These are phyloP conservation scores for Apocheima hispidaria DNA, from an alignment of 2,888 invertebrate species.

Conservation along the genomic window DNA sequence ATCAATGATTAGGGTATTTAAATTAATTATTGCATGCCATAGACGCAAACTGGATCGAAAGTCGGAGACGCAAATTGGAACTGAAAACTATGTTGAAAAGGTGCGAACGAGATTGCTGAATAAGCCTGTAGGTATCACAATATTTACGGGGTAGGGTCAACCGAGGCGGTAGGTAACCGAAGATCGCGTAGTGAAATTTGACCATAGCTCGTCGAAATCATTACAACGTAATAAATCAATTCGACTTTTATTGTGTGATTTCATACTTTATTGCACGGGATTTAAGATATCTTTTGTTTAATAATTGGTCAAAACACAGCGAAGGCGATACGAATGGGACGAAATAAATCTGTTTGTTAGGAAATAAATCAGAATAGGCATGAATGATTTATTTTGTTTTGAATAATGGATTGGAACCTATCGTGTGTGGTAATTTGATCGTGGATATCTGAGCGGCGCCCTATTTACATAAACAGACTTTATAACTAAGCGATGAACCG, in stretches of 20 bases:
- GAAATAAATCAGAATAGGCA: constrained; percentile 10
- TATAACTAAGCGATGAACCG: too few relatives aligned
- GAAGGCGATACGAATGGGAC: not conserved
- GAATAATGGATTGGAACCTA: constrained; percentile 1
- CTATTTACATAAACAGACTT: too few relatives aligned
- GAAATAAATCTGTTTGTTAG: constrained; percentile 9
- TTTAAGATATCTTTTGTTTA: constrained; percentile 17
- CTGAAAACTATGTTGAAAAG: too few relatives aligned
- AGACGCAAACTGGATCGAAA: too few relatives aligned
- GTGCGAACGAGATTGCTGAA: too few relatives aligned
- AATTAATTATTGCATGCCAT: too few relatives aligned
- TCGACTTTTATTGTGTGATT: constrained; percentile 3
- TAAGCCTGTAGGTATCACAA: too few relatives aligned
- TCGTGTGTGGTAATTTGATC: constrained; percentile 12
- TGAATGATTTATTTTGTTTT: constrained; percentile 16
- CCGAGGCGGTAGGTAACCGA: too few relatives aligned
- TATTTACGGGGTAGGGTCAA: too few relatives aligned
- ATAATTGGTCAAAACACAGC: constrained; percentile 4
- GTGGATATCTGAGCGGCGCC: not conserved
- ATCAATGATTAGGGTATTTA: too few relatives aligned
- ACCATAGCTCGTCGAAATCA: constrained; percentile 4
- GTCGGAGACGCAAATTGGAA: too few relatives aligned
- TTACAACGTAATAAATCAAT: constrained; percentile 19
- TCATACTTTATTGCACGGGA: not conserved
- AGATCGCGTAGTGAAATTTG: not conserved